Percentiles rank a stretch among this genome's conserved stretches.
phyloP scores from a whole-genome alignment of 2,888 invertebrate genomes.

The Argyra leucocephala region DNA sequence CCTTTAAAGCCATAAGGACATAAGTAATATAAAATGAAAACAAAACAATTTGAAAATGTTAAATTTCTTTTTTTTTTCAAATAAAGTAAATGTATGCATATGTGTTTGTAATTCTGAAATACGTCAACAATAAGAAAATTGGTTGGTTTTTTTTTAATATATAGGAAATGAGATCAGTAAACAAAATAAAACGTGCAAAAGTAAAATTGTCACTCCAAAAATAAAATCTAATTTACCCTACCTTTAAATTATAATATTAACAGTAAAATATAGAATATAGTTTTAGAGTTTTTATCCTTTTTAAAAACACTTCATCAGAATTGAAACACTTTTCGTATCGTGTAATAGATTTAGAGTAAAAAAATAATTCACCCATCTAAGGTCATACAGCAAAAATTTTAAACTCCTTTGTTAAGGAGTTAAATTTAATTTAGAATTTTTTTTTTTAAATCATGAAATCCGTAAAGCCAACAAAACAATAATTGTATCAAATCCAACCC shows the following conservation, averaged over 20 bases:
- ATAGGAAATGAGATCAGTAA: not conserved
- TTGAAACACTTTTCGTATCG: not conserved
- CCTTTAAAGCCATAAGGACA: conserved; percentile 5
- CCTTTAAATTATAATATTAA: too few species aligned
- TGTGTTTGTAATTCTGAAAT: not conserved
- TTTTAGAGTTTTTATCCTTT: not conserved
- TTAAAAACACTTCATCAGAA: not conserved
- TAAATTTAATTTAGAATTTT: too few species aligned
- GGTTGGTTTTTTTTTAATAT: not conserved
- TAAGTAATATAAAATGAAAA: not conserved
- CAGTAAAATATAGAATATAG: too few species aligned
- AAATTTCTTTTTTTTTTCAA: not conserved
- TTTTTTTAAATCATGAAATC: too few species aligned
- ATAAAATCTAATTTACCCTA: not conserved
- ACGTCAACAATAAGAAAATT: not conserved
- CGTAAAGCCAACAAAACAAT: too few species aligned
- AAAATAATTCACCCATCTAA: not conserved
- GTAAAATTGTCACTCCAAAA: not conserved
- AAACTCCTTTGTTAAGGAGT: too few species aligned
- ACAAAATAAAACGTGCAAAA: not conserved
- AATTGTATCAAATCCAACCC: too few species aligned
- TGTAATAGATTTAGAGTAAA: not conserved
- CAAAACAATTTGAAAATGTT: not conserved
- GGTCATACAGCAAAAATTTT: not conserved
- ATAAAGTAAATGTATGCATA: too few species aligned